Evolutionary conservation across 2,888 invertebrate species (phyloP), one percentile per base, ranked within the genome.

Genomic region (Bombylius discolor): DNA sequence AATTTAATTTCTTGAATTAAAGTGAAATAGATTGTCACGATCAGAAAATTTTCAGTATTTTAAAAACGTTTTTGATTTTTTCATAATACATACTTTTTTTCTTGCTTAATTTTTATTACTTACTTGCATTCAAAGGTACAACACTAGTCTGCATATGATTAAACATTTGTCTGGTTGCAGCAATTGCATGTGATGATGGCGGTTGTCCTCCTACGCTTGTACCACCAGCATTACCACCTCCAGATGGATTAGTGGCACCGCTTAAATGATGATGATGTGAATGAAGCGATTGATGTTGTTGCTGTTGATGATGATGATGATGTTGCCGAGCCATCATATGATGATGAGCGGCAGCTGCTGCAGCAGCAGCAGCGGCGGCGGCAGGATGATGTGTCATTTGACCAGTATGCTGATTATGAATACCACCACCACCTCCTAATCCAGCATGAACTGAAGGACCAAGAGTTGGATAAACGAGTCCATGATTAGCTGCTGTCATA

Each of bases 121-220:
- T 73, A 74, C 74, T 74, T 62, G 74, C 70, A 66, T 73, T 73
- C 63, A 74, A 66, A 62, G 74, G 74, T 68, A 74, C 68, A 53
- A 73, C 66, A 49, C 69, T 70, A 61, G 68, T 69, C 63, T 73
- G 72, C 67, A 73, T 66, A 53, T 73, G 72, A 62, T 71, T 70
- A 65, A 72, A 73, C 63, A 72, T 67, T 66, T 72, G 72, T 49
- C 72, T 69, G 61, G 70, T 59, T 67, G 71, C 49, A 47, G 52
- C 33, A 12, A 14, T 12, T 42, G 67, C 67, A 55, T 68, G 68
- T 55, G 67, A 68, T 63, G 67, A 50, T 61, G 63, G 7, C 23
- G 51, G 12, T 13, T 70, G 70, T 74, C 69, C 70, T 76, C 66
- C 68, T 76, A 76, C 71, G 75, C 69, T 61, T 76, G 75, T 59